Percentiles rank a stretch among this genome's conserved stretches.
These are phyloP conservation scores for Acyrthosiphon pisum DNA, from an alignment of 1,140 invertebrate genomes.

Conservation along the genomic window DNA sequence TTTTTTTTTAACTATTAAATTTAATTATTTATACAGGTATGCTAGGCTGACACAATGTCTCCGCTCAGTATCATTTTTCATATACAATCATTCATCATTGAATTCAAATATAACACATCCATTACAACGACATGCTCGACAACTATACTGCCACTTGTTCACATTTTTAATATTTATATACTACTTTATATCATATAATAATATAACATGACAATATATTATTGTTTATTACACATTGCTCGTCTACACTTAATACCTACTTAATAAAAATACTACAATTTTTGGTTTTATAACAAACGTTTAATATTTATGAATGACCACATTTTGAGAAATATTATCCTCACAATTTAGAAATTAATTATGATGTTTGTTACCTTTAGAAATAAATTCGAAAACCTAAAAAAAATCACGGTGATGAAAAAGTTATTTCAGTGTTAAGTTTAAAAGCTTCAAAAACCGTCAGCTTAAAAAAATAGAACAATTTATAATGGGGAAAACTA, in stretches of 20 bases:
- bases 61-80: no score
- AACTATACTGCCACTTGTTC: no score
- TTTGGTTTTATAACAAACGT: no score
- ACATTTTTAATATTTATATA: not conserved
- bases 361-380: no score
- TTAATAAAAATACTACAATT: no score
- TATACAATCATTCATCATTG: no score
- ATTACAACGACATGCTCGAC: no score
- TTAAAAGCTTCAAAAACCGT: not conserved
- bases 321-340: not conserved
- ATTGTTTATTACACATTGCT: not conserved
- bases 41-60: no score
- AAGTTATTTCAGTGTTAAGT: no score
- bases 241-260: not conserved
- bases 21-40: no score
- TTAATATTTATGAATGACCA: not conserved
- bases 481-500: not conserved
- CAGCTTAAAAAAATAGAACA: not conserved
- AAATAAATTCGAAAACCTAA: not conserved
- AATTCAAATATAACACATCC: no score
- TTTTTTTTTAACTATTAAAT: no score
- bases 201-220: not conserved
- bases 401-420: not conserved
- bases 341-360: not conserved
- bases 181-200: not conserved